A percentile compares a stretch with the other conserved stretches of the same genome.
Evolutionary conservation across 2,888 invertebrate species (phyloP).

Genomic region (Anthophora plumipes): DNA sequence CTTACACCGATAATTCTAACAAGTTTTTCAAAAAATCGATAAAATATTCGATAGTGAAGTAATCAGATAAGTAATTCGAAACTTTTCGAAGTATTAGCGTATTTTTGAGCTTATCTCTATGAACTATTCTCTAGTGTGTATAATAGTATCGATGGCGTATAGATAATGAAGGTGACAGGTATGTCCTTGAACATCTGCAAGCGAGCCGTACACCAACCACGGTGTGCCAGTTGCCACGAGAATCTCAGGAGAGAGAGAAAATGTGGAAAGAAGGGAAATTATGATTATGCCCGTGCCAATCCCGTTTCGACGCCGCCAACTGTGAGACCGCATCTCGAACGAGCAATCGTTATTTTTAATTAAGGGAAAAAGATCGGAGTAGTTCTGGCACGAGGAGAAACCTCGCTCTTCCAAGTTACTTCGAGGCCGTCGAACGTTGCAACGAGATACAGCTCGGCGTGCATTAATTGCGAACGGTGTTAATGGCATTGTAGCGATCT

Average conservation of each 20-base stretch:
- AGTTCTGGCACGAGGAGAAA: slow-evolving; percentile 53
- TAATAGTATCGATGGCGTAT: neutral
- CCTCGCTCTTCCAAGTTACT: slow-evolving; percentile 41
- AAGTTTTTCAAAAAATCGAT: no score
- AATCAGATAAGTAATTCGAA: no score
- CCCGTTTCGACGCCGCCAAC: slow-evolving; percentile 57
- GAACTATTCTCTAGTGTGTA: neutral
- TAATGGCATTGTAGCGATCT: slow-evolving; percentile 61
- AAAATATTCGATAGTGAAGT: no score
- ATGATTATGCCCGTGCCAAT: slow-evolving; percentile 70
- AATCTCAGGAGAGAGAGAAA: slow-evolving; percentile 51
- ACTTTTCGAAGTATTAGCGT: no score
- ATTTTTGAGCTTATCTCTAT: neutral
- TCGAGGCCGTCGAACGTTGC: slow-evolving; percentile 53
- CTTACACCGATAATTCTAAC: no score
- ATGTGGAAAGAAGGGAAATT: slow-evolving; percentile 65
- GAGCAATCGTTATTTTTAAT: slow-evolving; percentile 79
- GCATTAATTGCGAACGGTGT: slow-evolving; percentile 63
- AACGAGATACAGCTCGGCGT: slow-evolving; percentile 32
- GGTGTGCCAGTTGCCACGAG: slow-evolving; percentile 53
- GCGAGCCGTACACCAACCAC: slow-evolving; percentile 18
- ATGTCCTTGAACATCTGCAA: slow-evolving; percentile 63
- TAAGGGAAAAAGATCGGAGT: slow-evolving; percentile 72
- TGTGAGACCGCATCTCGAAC: slow-evolving; percentile 53
- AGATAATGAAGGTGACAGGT: slow-evolving; percentile 60